These are phyloP conservation scores for Eulemur coronatus DNA, from an alignment of 2,797 vertebrate genomes.

Conservation along the genomic window DNA sequence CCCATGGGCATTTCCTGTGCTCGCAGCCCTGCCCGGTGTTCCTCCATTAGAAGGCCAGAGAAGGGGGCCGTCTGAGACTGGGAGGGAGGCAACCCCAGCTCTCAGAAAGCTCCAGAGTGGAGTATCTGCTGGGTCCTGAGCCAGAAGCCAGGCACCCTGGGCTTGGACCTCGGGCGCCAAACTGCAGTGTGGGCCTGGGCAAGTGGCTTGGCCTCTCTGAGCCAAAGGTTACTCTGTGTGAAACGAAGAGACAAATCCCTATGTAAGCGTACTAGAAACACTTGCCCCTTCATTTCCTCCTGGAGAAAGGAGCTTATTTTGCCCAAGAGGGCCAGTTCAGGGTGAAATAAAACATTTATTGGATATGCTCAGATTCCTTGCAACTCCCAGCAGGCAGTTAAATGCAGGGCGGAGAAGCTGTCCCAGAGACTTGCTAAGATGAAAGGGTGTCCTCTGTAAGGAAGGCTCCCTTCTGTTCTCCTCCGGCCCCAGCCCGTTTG, in stretches of 20 bases:
- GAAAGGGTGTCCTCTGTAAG: background rate
- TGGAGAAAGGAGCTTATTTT: conserved; percentile 29
- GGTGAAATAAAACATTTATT: conserved; percentile 47
- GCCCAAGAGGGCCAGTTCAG: background rate
- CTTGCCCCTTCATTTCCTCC: conserved; percentile 30
- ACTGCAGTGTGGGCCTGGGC: background rate
- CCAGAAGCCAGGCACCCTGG: background rate
- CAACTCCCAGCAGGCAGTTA: conserved; percentile 38
- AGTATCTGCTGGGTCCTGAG: background rate
- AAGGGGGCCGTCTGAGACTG: background rate
- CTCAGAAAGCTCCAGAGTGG: background rate
- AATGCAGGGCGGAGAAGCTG: background rate
- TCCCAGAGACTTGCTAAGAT: background rate
- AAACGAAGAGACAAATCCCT: background rate
- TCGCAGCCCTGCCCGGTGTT: background rate
- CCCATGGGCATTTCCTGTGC: background rate
- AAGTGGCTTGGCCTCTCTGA: conserved; percentile 2
- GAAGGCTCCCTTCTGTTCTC: background rate
- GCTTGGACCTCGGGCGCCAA: background rate
- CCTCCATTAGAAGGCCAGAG: background rate
- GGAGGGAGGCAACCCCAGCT: background rate
- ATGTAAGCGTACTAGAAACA: background rate
- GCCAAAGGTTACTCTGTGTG: background rate
- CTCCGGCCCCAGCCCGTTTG: background rate
- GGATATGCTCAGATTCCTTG: conserved; percentile 27